Base-by-base conservation (phyloP, 1,140 invertebrate species). In the Geopemphigus sp. region DNA sequence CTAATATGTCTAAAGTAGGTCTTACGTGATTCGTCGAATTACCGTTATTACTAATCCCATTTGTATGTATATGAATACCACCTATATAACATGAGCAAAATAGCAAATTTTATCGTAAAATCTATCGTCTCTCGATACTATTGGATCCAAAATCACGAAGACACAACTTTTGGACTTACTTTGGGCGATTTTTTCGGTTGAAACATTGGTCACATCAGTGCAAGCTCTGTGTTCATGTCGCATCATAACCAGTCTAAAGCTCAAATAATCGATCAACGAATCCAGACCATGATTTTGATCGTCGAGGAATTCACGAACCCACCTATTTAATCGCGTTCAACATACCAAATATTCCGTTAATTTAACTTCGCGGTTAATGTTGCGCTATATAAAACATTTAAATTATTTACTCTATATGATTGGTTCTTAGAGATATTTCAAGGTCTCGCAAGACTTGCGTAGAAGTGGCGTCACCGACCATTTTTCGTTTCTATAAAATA, bases 281-380 rank as follows among this genome's bases (percentile, higher is more conserved):
- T 98, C 96, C 76, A 99, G 87, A 5, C 98, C 98, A 85, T 94
- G 92, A 87, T 99, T 98, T 81, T 95, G 91, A 83, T 98, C 95
- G 86, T 96, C 94, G 57, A 99, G 88, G 87, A 99, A 99, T 87
- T 98, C 95, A 83, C 95, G 90, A 50, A 99, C 98, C 98, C 98
- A 99, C 88, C 95, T 96, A 85, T 45, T 87, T 2, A 8, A 72
- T 54, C 15, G 19, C 26, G 29, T 29, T 19, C 29, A 87, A 83
- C 83, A 83, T 81, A 84, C 22, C 8, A 1, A 5, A 24, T 26
- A 24, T 59, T 24, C 22, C 19, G n/a, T n/a, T n/a, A 56, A 56
- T 56, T 56, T 22, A 56, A 59, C 10, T 12, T 6, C 1, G 12
- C 47, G 47, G n/a, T n/a, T n/a, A n/a, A n/a, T n/a, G n/a, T n/a